Evolutionary conservation across 2,888 invertebrate species (phyloP).

Genomic region (Drosophila tripunctata): DNA sequence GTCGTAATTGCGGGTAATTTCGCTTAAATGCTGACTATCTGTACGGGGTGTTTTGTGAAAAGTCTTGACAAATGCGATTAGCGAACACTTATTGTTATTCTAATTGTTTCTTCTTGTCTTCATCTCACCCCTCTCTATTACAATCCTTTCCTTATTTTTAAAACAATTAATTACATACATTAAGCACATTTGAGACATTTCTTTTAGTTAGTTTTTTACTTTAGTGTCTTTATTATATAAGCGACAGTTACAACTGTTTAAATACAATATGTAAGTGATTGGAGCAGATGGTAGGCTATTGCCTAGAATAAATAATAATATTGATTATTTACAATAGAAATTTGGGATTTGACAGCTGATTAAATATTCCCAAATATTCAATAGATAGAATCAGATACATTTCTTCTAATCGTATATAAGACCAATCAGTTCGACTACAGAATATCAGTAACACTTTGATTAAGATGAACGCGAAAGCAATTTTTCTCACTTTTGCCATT

Average conservation of each 20-base stretch:
- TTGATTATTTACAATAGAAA: background rate
- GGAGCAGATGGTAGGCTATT: background rate
- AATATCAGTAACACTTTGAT: slow-evolving; percentile 1
- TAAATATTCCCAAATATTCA: slow-evolving; percentile 8
- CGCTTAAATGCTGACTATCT: slow-evolving; percentile 45
- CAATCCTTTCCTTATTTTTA: background rate
- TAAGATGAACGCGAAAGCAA: slow-evolving; percentile 12
- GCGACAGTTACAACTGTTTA: slow-evolving; percentile 13
- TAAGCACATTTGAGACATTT: too few species aligned
- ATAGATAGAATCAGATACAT: background rate
- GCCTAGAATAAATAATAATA: background rate
- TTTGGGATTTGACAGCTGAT: slow-evolving; percentile 3
- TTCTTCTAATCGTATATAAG: slow-evolving; percentile 4
- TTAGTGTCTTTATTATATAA: background rate
- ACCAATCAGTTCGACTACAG: background rate
- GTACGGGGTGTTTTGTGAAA: background rate
- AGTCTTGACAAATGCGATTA: slow-evolving; percentile 65
- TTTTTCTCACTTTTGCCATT: background rate
- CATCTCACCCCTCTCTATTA: background rate
- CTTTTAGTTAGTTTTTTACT: background rate
- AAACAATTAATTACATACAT: background rate
- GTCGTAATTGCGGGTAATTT: slow-evolving; percentile 70
- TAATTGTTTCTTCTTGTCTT: slow-evolving; percentile 27
- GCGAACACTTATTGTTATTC: slow-evolving; percentile 41
- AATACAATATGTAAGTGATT: slow-evolving; percentile 2